Evolutionary conservation across 2,888 invertebrate species (phyloP).

Genomic region (Netelia fuscicornis): DNA sequence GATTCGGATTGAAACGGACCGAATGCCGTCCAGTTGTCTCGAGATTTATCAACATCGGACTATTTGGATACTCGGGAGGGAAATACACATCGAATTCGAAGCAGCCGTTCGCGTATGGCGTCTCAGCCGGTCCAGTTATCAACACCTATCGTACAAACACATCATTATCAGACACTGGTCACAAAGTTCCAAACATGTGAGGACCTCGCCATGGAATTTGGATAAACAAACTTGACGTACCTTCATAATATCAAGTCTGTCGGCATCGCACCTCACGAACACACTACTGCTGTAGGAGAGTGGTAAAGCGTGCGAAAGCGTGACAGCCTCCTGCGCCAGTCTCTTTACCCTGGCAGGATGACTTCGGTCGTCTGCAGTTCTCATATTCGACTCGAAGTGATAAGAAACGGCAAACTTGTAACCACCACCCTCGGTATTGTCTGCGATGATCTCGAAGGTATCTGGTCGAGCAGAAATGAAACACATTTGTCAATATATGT

Average conservation of each 20-base stretch:
- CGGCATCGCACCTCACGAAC: conserved; percentile 97
- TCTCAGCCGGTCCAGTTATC: conserved; percentile 96
- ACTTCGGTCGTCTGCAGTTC: conserved; percentile 94
- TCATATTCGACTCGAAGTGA: conserved; percentile 95
- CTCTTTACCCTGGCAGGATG: conserved; percentile 95
- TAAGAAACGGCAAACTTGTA: conserved; percentile 95
- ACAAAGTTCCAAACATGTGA: conserved; percentile 18
- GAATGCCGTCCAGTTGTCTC: conserved; percentile 96
- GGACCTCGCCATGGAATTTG: conserved; percentile 1
- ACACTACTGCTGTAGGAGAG: conserved; percentile 97
- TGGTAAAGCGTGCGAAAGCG: conserved; percentile 95
- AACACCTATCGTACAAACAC: conserved; percentile 87
- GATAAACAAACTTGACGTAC: conserved; percentile 82
- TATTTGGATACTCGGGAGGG: conserved; percentile 93
- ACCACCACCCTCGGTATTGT: conserved; percentile 90
- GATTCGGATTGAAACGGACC: conserved; percentile 96
- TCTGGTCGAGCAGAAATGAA: conserved; percentile 86
- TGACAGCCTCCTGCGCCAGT: conserved; percentile 97
- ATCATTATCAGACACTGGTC: background rate
- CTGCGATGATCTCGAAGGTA: conserved; percentile 96
- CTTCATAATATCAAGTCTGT: conserved; percentile 98
- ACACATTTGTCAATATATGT: background rate
- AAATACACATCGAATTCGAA: conserved; percentile 96
- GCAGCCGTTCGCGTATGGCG: conserved; percentile 96
- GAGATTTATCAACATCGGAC: conserved; percentile 95